A percentile compares a stretch with the other conserved stretches of the same genome.
Conservation (phyloP, 2,113 vertebrate species). For the Epinephelus moara region DNA sequence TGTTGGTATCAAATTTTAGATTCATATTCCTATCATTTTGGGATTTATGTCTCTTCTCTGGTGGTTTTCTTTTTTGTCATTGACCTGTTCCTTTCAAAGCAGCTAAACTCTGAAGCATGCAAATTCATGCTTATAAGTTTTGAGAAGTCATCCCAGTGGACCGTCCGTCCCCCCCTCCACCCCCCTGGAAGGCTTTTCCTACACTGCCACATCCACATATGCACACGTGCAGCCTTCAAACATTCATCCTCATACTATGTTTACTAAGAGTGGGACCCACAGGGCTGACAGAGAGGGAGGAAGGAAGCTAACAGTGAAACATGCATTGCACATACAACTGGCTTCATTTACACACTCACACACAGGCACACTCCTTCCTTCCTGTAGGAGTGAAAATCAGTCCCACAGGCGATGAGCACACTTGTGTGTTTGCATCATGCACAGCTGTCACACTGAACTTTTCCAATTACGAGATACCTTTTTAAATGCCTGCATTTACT, state of each 20-base stretch:
- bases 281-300: constrained; percentile 2
- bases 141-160: not conserved
- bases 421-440: constrained; percentile 3
- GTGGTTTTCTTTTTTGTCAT: not conserved
- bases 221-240: not conserved
- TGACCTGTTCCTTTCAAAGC: not conserved
- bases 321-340: constrained; percentile 16
- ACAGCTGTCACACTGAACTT: not conserved
- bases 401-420: constrained; percentile 24
- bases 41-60: not conserved
- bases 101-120: not conserved
- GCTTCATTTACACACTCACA: constrained; percentile 5
- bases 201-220: not conserved
- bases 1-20: not conserved
- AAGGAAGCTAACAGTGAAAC: not conserved
- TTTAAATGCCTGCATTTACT: not conserved
- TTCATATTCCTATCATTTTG: not conserved
- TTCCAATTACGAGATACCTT: not conserved
- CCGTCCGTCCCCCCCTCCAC: constrained; percentile 29
- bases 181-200: constrained; percentile 23
- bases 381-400: constrained; percentile 44
- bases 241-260: not conserved
- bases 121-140: not conserved
- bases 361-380: constrained; percentile 48
- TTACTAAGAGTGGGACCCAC: not conserved